Percentiles rank a stretch among this genome's conserved stretches.
phyloP scores from a whole-genome alignment of 2,113 vertebrate genomes.

The Dipodomys stephensi region DNA sequence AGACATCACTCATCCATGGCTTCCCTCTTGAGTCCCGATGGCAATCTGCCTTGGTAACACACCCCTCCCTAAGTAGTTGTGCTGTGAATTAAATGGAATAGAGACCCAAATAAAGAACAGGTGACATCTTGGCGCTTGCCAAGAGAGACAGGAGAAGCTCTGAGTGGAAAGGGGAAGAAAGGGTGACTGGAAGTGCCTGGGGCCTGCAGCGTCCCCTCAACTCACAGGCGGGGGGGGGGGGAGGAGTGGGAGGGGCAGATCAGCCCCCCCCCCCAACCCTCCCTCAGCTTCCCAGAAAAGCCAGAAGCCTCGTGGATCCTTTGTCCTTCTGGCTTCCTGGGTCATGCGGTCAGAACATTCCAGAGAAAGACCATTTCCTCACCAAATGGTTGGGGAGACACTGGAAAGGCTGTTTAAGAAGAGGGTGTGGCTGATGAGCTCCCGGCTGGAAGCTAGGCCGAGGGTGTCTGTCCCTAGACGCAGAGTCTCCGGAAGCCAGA shows the following conservation, averaged over 20 bases:
- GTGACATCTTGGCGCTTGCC: background rate
- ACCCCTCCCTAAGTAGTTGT: background rate
- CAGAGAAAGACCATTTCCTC: slow-evolving; percentile 37
- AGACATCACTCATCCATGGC: background rate
- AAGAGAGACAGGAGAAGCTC: too few species aligned
- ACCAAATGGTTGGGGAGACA: background rate
- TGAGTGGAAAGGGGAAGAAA: background rate
- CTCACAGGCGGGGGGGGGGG: accelerated
- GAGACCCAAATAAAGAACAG: background rate
- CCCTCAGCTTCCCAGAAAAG: background rate
- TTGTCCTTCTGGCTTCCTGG: background rate
- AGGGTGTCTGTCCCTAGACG: background rate
- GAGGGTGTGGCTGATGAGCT: background rate
- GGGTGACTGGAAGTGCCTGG: background rate
- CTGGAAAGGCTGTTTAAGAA: slow-evolving; percentile 33
- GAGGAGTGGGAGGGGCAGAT: background rate
- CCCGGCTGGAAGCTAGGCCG: background rate
- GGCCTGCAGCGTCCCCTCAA: background rate
- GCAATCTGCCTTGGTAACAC: background rate
- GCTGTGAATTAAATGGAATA: background rate
- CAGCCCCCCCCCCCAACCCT: background rate
- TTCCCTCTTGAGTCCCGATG: background rate
- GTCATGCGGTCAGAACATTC: background rate
- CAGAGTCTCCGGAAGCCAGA: slow-evolving; percentile 62
- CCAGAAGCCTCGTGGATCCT: background rate